Evolutionary conservation across 2,797 vertebrate genomes (phyloP), one percentile per base, ranked within the genome.

Genomic region (Pseudochirops corinnae): DNA sequence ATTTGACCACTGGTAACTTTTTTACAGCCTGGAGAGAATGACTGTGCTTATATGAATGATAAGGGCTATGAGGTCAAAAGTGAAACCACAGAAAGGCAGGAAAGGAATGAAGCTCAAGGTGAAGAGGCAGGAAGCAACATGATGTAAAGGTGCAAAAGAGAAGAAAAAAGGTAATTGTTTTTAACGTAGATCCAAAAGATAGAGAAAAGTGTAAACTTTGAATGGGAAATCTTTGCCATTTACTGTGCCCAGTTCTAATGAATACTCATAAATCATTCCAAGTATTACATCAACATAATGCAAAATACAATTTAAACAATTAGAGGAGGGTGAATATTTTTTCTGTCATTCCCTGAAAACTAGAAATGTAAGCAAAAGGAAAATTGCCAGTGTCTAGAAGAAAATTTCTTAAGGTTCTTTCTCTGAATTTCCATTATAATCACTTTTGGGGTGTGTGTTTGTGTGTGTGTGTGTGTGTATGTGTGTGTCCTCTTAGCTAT

Each of bases 301-400:
- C 91, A 95, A 90, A 94, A n/a, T 94, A 24, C n/a, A 93, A 4
- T 67, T 50, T 93, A 29, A 53, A 56, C 18, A 94, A 58, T 50
- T 1, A 82, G 12, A 91, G 5, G 31, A 10, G 93, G 14, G 6
- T 52, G 92, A n/a, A 92, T n/a, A 67, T 1, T 55, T 39, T 56
- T 16, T 82, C n/a, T 29, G 3, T 18, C 18, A 9, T 26, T 74
- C n/a, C 46, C 21, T 92, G 1, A 26, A 87, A 87, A 50, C 0
- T 46, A 87, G 9, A 87, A 46, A 46, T 87, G 24, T 87, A 57
- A 94, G 12, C 90, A 55, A 92, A 93, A 91, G 29, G 91, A 31
- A 58, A 46, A 46, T 92, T 93, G 7, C 5, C 3, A 26, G 9
- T 26, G 3, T 82, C 0, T 82, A 24, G 55, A 90, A 67, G 26